Evolutionary conservation across 23 tunicate species (phyloP), one percentile per base, ranked within the genome.

Genomic region (Botrylloides violaceus): DNA sequence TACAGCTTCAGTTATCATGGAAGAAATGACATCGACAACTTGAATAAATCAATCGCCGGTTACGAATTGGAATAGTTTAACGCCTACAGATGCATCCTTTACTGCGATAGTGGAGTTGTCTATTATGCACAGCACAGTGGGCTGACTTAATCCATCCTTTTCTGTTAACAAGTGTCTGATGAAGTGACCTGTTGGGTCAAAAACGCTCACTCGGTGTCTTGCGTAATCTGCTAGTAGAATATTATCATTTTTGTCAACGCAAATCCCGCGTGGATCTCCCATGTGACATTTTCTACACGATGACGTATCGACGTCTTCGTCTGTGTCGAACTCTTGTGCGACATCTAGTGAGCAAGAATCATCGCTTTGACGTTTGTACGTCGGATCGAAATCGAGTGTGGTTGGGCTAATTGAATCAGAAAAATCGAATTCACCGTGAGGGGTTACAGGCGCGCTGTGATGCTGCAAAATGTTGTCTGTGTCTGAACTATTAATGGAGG

Each of bases 211-310:
- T 18, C 77, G 22, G 27, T 74, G 28, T 9, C 59, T 39, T 38
- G 65, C 57, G 53, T 70, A 63, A 43, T 85, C 94, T 20, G 68
- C 94, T 28, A 85, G 48, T 23, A 85, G 49, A 31, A 85, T 79
- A 58, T 85, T 85, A 71, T 80, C 81, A 39, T 79, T 4, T 18
- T 66, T 43, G 79, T 85, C 94, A 23, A 85, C 64, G 64, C 94
- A 85, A 58, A 85, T 59, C 19, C 94, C 94, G n/a, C 85, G 80
- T 53, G 94, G 94, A 59, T 85, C 94, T 27, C 26, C 58, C n/a
- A 68, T 31, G 57, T 68, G 74, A 12, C 74, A 37, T 35, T 43
- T 9, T 23, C 74, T 39, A 28, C 74, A 68, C n/a, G 56, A 53
- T 43, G 26, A 4, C 26, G n/a, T 35, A 9, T 68, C 74, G 9